Evolutionary conservation across 2,888 invertebrate genomes (phyloP), one percentile per base, ranked within the genome.

Genomic region (Elgonia sp.): DNA sequence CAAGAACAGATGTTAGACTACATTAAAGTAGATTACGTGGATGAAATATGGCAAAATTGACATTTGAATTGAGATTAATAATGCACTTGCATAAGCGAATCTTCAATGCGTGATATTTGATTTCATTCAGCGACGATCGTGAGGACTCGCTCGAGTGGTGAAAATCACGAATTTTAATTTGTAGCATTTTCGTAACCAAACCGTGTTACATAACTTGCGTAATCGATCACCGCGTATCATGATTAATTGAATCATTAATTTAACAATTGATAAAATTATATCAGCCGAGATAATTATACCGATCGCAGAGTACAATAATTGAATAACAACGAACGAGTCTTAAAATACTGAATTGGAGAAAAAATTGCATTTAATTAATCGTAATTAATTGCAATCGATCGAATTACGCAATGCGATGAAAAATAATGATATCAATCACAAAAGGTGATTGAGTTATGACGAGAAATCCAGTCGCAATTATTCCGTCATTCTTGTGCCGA

Each of bases 41-140:
- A 73, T 83, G 83, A 83, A 87, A 60, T 83, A 83, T 73, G 62
- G 83, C 79, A 67, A 83, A 87, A 87, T 87, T 83, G 83, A 83
- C 86, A 73, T 83, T 83, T 83, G 83, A 83, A 87, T 83, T 73
- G 70, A 83, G 79, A 87, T 83, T 87, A 87, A 87, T 83, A 87
- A 87, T 67, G 53, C 83, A 60, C 73, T 87, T 87, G 73, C 86
- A 75, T 79, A 89, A 91, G n/a, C 69, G 81, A 29, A 62, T 76
- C 70, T 55, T 65, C 76, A 21, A 12, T 82, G 86, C 86, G 82
- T 86, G 77, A 86, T 86, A 63, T 77, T 82, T 69, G 72, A 86
- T 86, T 81, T 81, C 63, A 57, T 80, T 80, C 60, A 63, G 40
- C n/a, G 70, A 42, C 69, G 77, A 79, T 80, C 81, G 70, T 55